Base-by-base conservation (phyloP, 2,797 vertebrate genomes). In the Brachyrhaphis roseni region DNA sequence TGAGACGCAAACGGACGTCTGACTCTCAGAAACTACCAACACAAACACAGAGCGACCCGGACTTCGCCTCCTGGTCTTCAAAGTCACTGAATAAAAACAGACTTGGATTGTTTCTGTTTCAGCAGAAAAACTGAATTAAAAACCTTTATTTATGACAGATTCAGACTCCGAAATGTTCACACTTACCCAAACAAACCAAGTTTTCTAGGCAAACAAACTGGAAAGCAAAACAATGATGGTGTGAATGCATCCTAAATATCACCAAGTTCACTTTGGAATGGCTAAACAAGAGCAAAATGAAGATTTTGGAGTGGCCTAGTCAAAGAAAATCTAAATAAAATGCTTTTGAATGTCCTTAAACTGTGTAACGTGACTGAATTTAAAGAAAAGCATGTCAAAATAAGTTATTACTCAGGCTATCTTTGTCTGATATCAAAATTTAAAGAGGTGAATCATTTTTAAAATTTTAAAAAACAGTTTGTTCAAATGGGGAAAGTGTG, bases 11-110 rank as follows among this genome's bases (percentile, higher is more conserved):
- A 82, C 23, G 55, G 6, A 75, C 72, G 43, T 49, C 39, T 41
- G 74, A 31, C 36, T 78, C 73, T 70, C 47, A 59, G 26, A 45
- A 75, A 57, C 26, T 28, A n/a, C 47, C 76, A 71, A 75, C 45
- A 81, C 66, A 78, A 45, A 47, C 83, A 81, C 82, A 80, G 77
- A 51, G 74, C 46, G 83, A 81, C 82, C 75, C 18, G 16, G 18
- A 57, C 53, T 59, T 68, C 75, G 15, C 39, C 51, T 7, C 70
- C 34, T 53, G 8, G 15, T 53, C 72, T 8, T 57, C 55, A 59
- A 31, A 16, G 15, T 62, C 59, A 36, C 6, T 15, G n/a, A 59
- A 31, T 5, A 7, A 31, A 59, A 59, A 59, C 28, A 59, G 1
- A 64, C 59, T 20, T 20, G 15, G 28, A 62, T 18, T 31, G 28